phyloP scores from a whole-genome alignment of 2,888 invertebrate genomes.

The Chrysodeixis includens region DNA sequence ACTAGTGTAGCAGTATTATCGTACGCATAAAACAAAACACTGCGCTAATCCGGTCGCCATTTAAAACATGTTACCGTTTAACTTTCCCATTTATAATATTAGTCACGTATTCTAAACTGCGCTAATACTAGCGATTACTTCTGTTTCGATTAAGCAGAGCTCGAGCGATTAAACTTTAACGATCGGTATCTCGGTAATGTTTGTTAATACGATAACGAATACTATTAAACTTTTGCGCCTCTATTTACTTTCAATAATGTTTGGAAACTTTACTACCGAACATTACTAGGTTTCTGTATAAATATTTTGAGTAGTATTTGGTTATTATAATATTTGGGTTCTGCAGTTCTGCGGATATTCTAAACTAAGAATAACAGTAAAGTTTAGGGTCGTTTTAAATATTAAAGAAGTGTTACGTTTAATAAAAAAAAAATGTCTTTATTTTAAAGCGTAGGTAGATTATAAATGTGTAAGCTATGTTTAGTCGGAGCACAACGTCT shows the following conservation, averaged over 20 bases:
- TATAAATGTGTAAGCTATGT: background rate
- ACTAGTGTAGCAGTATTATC: background rate
- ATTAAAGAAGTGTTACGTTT: background rate
- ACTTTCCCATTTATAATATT: conserved; percentile 6
- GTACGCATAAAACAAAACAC: background rate
- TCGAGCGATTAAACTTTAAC: conserved; percentile 5
- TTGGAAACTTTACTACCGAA: background rate
- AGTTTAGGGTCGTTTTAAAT: background rate
- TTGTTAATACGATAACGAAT: conserved; percentile 1
- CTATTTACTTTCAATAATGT: background rate
- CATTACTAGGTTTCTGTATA: background rate
- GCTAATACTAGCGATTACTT: conserved; percentile 2
- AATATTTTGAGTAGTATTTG: background rate
- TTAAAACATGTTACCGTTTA: conserved; percentile 2
- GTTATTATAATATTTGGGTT: no score
- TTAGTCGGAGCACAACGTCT: conserved; percentile 4
- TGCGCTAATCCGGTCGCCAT: conserved; percentile 2
- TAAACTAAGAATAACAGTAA: background rate
- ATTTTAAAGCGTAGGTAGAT: background rate
- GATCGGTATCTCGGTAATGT: conserved; percentile 6
- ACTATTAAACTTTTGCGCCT: conserved; percentile 6
- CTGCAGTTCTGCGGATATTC: background rate
- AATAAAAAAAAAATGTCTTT: background rate
- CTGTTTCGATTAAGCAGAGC: conserved; percentile 3
- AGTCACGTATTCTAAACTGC: conserved; percentile 2